Evolutionary conservation across 53 echinoderm and acorn worm genomes (phyloP).

Genomic region (Mesocentrotus franciscanus): DNA sequence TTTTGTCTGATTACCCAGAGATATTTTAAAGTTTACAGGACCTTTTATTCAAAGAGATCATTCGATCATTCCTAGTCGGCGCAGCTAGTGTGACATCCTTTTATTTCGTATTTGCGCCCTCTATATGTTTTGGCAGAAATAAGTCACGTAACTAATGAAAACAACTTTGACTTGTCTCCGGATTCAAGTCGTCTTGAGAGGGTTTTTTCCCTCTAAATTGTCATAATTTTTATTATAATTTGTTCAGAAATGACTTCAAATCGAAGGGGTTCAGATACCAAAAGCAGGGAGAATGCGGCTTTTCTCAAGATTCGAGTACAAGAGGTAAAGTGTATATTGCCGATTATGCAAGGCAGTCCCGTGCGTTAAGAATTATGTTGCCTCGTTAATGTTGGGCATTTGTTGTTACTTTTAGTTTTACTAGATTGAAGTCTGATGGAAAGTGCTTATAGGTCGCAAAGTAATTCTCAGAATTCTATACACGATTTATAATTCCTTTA

Average conservation of each 20-base stretch:
- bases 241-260: slow-evolving; percentile 36
- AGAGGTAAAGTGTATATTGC: slow-evolving; percentile 64
- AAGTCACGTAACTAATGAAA: slow-evolving; percentile 58
- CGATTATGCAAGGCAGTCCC: neutral
- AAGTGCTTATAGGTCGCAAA: no score
- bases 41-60: no score
- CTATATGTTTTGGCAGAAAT: neutral
- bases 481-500: no score
- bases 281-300: slow-evolving; percentile 59
- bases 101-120: neutral
- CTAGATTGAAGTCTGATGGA: no score
- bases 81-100: no score
- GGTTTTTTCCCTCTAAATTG: neutral
- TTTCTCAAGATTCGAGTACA: slow-evolving; percentile 77
- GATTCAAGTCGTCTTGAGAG: neutral
- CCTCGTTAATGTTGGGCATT: no score
- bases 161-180: slow-evolving; percentile 18
- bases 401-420: no score
- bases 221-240: neutral
- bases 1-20: no score
- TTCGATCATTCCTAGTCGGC: no score
- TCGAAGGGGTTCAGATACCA: slow-evolving; percentile 19
- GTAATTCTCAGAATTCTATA: no score
- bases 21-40: no score
- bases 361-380: neutral